Evolutionary conservation across 2,888 invertebrate genomes (phyloP).

Genomic region (Epirrhoe tristata): DNA sequence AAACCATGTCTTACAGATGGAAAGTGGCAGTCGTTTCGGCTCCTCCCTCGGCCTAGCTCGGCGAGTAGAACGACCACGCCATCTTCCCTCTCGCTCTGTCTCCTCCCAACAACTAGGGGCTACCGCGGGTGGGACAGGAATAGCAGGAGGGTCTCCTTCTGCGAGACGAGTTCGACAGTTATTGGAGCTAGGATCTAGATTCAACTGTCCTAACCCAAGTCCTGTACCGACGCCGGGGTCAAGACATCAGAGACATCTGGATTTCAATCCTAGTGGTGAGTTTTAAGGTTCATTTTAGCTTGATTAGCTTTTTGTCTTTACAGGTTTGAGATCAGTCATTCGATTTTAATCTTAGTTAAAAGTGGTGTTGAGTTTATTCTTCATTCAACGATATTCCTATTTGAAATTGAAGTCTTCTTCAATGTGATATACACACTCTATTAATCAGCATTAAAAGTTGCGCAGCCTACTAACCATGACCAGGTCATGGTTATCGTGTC

Average conservation of each 20-base stretch:
- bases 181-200: slow-evolving; percentile 88
- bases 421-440: no score
- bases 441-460: no score
- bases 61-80: slow-evolving; percentile 79
- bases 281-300: slow-evolving; percentile 35
- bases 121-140: slow-evolving; percentile 54
- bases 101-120: slow-evolving; percentile 89
- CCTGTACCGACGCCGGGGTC: slow-evolving; percentile 92
- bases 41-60: slow-evolving; percentile 84
- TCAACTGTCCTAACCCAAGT: slow-evolving; percentile 88
- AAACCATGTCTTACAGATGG: slow-evolving; percentile 62
- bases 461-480: no score
- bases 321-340: no score
- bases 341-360: no score
- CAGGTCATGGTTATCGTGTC: no score
- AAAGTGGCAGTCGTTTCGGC: slow-evolving; percentile 87
- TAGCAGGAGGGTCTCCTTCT: slow-evolving; percentile 87
- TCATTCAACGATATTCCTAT: no score
- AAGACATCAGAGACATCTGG: slow-evolving; percentile 91
- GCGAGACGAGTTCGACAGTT: slow-evolving; percentile 93
- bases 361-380: no score
- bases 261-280: slow-evolving; percentile 94
- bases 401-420: no score
- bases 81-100: slow-evolving; percentile 90
- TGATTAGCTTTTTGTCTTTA: no score